A percentile compares a stretch with the other conserved stretches of the same genome.
phyloP scores from a whole-genome alignment of 2,888 invertebrate species.

The Drosophila picticornis region DNA sequence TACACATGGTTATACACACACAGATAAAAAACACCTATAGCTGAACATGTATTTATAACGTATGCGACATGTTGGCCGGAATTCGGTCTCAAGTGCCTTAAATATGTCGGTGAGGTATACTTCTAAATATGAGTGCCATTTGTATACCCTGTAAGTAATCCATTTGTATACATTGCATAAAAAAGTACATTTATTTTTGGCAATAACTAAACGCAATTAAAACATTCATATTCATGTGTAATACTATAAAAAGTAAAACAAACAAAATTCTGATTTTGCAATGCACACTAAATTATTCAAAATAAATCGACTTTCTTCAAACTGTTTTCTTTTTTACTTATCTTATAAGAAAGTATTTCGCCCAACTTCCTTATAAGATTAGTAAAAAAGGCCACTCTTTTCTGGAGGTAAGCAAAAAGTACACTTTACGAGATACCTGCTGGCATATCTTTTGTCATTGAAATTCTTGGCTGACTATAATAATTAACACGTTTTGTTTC shows the following conservation, averaged over 20 bases:
- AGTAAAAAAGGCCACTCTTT: not conserved
- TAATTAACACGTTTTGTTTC: not conserved
- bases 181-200: not conserved
- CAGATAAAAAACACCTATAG: slow-evolving; percentile 14
- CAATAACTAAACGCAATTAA: not conserved
- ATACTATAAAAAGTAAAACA: not conserved
- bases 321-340: too few relatives aligned
- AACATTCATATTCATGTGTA: not conserved
- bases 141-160: slow-evolving; percentile 14
- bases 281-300: not conserved
- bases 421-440: not conserved
- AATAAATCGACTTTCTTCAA: not conserved
- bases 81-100: slow-evolving; percentile 45
- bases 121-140: not conserved
- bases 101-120: slow-evolving; percentile 5
- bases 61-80: slow-evolving; percentile 60
- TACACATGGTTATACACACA: not conserved
- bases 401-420: not conserved
- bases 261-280: not conserved
- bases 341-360: too few relatives aligned
- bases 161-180: not conserved
- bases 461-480: not conserved
- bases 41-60: slow-evolving; percentile 62
- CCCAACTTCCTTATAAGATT: not conserved
- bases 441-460: not conserved